Evolutionary conservation across 2,888 invertebrate genomes (phyloP).

Genomic region (Mesochorus sp.): DNA sequence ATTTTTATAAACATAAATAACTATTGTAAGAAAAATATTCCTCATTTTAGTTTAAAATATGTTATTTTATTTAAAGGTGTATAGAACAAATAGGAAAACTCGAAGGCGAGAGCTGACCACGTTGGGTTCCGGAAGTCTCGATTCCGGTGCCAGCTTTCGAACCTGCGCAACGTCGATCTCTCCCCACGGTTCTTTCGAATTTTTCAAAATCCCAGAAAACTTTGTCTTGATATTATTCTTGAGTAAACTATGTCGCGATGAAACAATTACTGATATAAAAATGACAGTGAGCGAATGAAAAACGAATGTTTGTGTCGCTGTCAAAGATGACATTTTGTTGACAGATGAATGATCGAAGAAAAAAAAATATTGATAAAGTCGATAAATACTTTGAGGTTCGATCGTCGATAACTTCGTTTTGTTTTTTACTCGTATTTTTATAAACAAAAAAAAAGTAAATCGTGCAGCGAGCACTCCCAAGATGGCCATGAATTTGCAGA

Average conservation of each 20-base stretch:
- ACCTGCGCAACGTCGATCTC: constrained; percentile 3
- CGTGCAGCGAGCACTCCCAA: constrained; percentile 1
- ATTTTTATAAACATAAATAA: no score
- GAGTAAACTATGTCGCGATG: constrained; percentile 7
- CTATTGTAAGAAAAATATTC: no score
- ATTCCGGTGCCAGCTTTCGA: constrained; percentile 37
- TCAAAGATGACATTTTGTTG: constrained; percentile 52
- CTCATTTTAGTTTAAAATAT: not conserved
- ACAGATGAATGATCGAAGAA: not conserved
- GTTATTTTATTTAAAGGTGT: not conserved
- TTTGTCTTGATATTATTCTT: constrained; percentile 29
- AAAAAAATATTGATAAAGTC: not conserved
- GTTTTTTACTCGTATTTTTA: constrained; percentile 27
- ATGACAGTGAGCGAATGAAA: constrained; percentile 4
- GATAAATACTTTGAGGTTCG: not conserved
- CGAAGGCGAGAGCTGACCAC: constrained; percentile 31
- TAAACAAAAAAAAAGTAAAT: constrained; percentile 33
- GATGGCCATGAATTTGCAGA: constrained; percentile 53
- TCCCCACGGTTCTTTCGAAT: not conserved
- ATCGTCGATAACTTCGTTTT: not conserved
- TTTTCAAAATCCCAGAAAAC: constrained; percentile 20
- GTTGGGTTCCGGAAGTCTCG: constrained; percentile 57
- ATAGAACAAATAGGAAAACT: not conserved
- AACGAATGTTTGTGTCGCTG: constrained; percentile 10
- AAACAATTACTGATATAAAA: constrained; percentile 12